Percentiles rank a stretch among this genome's conserved stretches.
Evolutionary conservation across 2,888 invertebrate species (phyloP).

Genomic region (Criorhina ranunculi): DNA sequence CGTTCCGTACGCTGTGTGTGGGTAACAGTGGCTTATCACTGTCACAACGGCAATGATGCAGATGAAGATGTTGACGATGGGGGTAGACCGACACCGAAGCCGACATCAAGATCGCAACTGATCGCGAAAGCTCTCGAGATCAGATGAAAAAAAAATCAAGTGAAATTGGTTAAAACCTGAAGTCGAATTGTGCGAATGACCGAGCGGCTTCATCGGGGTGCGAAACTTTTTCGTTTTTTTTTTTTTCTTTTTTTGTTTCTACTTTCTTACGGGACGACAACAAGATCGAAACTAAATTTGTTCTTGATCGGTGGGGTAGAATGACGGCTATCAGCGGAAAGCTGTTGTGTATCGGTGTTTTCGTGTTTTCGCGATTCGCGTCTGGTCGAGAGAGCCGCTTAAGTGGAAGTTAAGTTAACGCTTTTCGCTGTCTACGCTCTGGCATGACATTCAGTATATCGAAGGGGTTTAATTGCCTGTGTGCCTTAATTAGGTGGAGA

Average conservation of each 20-base stretch:
- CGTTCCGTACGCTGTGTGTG: slow-evolving; percentile 44
- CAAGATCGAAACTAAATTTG: slow-evolving; percentile 70
- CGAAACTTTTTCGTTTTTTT: slow-evolving; percentile 27
- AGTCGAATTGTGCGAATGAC: slow-evolving; percentile 28
- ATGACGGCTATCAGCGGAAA: slow-evolving; percentile 63
- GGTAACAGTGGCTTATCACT: slow-evolving; percentile 58
- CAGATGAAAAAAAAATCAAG: slow-evolving; percentile 2
- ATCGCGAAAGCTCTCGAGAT: slow-evolving; percentile 52
- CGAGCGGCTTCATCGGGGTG: slow-evolving; percentile 37
- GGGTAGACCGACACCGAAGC: slow-evolving; percentile 42
- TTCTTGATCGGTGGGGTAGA: slow-evolving; percentile 55
- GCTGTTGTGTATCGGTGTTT: slow-evolving; percentile 54
- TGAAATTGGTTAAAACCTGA: slow-evolving; percentile 34
- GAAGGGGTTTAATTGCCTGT: slow-evolving; percentile 36
- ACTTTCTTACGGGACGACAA: slow-evolving; percentile 52
- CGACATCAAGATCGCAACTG: slow-evolving; percentile 45
- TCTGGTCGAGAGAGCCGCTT: slow-evolving; percentile 16
- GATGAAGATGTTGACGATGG: slow-evolving; percentile 5
- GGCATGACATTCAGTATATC: slow-evolving; percentile 40
- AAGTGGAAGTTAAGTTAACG: slow-evolving; percentile 37
- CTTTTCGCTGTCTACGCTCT: slow-evolving; percentile 36
- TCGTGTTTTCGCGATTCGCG: slow-evolving; percentile 49
- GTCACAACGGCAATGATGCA: slow-evolving; percentile 45
- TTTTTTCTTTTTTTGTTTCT: slow-evolving; percentile 18
- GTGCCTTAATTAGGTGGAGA: slow-evolving; percentile 62